phyloP scores from a whole-genome alignment of 2,797 vertebrate species.

The Lepus townsendii region DNA sequence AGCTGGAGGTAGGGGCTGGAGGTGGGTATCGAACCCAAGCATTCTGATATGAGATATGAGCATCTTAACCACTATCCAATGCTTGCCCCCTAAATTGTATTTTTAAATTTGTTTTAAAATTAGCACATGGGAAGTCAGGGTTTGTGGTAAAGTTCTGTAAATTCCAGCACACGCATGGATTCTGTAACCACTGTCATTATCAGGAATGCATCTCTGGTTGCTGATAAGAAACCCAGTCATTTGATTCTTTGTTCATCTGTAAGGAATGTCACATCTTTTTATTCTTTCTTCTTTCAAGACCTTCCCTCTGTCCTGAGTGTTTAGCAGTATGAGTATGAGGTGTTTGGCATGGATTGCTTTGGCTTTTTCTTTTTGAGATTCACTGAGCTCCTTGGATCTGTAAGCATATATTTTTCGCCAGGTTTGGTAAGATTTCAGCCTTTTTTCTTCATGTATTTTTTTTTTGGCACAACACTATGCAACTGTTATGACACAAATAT shows the following conservation, averaged over 20 bases:
- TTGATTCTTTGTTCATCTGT: neutral
- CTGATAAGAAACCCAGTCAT: neutral
- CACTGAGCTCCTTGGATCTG: neutral
- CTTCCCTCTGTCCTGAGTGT: neutral
- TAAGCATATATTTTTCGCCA: neutral
- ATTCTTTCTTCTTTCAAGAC: neutral
- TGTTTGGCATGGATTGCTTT: neutral
- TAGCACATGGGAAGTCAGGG: neutral
- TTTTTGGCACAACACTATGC: neutral
- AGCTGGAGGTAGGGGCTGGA: no score
- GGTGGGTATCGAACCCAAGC: no score
- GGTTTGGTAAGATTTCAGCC: neutral
- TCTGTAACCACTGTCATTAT: neutral
- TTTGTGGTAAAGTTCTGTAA: neutral
- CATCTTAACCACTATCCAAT: no score
- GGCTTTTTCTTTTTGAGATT: neutral
- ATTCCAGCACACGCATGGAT: neutral
- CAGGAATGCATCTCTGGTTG: neutral
- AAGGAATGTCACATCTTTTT: neutral
- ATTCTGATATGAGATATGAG: no score
- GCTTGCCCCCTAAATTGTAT: neutral
- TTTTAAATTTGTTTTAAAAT: neutral
- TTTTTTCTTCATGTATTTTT: neutral
- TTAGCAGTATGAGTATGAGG: neutral
- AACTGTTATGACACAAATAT: neutral